Conservation (phyloP, 1,140 invertebrate species). For the Philopotamus ludificatus region DNA sequence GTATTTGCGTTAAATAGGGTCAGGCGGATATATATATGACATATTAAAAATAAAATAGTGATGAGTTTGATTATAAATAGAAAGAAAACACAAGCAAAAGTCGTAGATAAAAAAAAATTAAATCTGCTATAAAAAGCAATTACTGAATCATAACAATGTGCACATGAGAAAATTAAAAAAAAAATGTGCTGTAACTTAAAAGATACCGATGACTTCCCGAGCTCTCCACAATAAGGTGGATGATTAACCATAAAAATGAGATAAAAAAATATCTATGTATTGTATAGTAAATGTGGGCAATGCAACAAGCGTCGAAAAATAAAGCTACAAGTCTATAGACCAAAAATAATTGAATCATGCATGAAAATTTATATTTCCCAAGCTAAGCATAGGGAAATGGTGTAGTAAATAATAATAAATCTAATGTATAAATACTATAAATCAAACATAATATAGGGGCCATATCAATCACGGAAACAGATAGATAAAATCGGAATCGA, state of each 20-base stretch:
- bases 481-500: too few species aligned
- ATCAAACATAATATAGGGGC: too few species aligned
- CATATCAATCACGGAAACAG: too few species aligned
- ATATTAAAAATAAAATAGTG: conserved; percentile 4
- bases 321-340: conserved; percentile 7
- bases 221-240: conserved; percentile 41
- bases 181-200: conserved; percentile 28
- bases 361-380: neutral
- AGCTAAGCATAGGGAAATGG: neutral
- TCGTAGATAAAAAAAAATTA: too few species aligned
- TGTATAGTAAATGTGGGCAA: conserved; percentile 32
- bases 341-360: neutral
- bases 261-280: conserved; percentile 22
- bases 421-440: too few species aligned
- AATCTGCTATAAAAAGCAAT: conserved; percentile 30
- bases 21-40: conserved; percentile 18
- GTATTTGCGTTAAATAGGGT: conserved; percentile 7
- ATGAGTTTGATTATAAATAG: neutral
- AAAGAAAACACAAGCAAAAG: conserved; percentile 22
- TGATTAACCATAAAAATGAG: conserved; percentile 29
- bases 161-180: conserved; percentile 18
- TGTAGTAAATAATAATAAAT: neutral
- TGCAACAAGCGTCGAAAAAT: conserved; percentile 30
- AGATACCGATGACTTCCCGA: conserved; percentile 38
- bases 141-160: conserved; percentile 20